Evolutionary conservation across 2,797 vertebrate species (phyloP).

Genomic region (Chanos chanos): DNA sequence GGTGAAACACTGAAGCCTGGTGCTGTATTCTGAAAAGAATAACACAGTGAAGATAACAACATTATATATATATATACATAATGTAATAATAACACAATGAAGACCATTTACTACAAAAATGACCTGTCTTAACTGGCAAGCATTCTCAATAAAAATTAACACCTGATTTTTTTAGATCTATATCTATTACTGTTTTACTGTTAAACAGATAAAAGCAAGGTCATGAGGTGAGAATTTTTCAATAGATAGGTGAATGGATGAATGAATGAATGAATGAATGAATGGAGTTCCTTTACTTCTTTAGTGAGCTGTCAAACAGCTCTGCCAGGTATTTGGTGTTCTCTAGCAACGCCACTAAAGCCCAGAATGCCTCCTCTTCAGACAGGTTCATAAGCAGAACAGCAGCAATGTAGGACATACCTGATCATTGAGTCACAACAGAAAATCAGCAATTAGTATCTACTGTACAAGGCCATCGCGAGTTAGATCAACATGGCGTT

Average conservation of each 20-base stretch:
- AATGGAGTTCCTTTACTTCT: no score
- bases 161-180: no score
- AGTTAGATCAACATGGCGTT: not conserved
- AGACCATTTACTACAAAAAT: no score
- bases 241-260: not conserved
- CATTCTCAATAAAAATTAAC: no score
- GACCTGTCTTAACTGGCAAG: no score
- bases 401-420: constrained; percentile 75
- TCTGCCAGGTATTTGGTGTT: constrained; percentile 66
- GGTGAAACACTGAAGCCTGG: constrained; percentile 67
- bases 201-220: not conserved
- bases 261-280: not conserved
- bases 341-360: constrained; percentile 65
- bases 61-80: not conserved
- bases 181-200: no score
- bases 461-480: not conserved
- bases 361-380: constrained; percentile 75
- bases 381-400: constrained; percentile 72
- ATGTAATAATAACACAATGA: not conserved
- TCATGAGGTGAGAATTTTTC: not conserved
- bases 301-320: constrained; percentile 66
- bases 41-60: no score
- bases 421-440: constrained; percentile 42
- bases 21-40: constrained; percentile 62
- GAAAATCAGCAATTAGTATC: not conserved